Conservation (phyloP, 2,113 vertebrate species). For the Ascaphus truei region DNA sequence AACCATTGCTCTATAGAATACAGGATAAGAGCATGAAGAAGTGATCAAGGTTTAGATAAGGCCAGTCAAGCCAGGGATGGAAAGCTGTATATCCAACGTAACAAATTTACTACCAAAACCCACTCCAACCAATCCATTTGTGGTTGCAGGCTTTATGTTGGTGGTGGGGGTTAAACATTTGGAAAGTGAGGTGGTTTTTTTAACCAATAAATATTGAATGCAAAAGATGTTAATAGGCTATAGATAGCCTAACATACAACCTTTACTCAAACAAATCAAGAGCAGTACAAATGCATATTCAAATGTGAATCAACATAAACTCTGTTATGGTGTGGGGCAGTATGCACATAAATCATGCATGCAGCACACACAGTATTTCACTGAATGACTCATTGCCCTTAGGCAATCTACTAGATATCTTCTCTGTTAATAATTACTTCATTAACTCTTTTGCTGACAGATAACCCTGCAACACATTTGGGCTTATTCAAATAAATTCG, state of each 20-base stretch:
- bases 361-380: neutral
- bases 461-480: neutral
- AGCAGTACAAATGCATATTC: slow-evolving; percentile 20
- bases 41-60: too few species aligned
- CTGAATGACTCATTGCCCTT: slow-evolving; percentile 20
- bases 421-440: slow-evolving; percentile 7
- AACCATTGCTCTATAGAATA: too few species aligned
- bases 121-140: too few species aligned
- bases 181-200: neutral
- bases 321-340: slow-evolving; percentile 2
- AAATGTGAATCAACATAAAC: neutral
- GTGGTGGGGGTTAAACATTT: too few species aligned
- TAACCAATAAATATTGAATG: neutral
- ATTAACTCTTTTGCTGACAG: neutral
- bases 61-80: too few species aligned
- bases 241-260: neutral
- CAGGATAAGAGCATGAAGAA: too few species aligned
- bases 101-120: too few species aligned
- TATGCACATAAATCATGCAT: slow-evolving; percentile 20
- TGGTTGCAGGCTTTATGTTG: too few species aligned
- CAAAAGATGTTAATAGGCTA: slow-evolving; percentile 1
- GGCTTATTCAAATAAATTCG: too few species aligned
- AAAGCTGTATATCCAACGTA: too few species aligned
- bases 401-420: neutral
- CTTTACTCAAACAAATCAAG: neutral